Evolutionary conservation across 23 tunicate species (phyloP).

Genomic region (Aplidium turbinatum): DNA sequence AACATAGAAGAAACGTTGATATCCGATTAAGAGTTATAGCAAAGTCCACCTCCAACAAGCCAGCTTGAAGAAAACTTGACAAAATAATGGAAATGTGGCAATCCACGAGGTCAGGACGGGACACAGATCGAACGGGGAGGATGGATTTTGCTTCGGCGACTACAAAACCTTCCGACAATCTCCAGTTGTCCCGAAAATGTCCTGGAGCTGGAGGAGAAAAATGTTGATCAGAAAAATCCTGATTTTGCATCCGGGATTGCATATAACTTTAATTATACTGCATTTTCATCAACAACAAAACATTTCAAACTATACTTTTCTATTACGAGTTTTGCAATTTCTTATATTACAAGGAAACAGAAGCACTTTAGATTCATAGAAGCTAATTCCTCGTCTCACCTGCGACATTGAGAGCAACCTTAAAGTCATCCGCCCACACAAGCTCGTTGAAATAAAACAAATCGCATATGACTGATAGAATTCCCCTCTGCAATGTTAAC

Average conservation of each 20-base stretch:
- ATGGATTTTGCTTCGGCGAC: constrained; percentile 73
- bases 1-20: too few relatives aligned
- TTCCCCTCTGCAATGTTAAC: constrained; percentile 66
- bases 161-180: constrained; percentile 63
- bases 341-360: too few relatives aligned
- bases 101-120: constrained; percentile 70
- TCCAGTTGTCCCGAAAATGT: constrained; percentile 82
- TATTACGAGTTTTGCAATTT: too few relatives aligned
- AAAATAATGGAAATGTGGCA: constrained; percentile 76
- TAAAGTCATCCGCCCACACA: constrained; percentile 52
- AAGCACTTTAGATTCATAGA: too few relatives aligned
- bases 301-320: too few relatives aligned
- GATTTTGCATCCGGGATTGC: too few relatives aligned
- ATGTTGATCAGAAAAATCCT: too few relatives aligned
- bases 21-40: too few relatives aligned
- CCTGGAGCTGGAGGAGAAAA: constrained; percentile 49
- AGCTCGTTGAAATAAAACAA: constrained; percentile 75
- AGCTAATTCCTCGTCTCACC: too few relatives aligned
- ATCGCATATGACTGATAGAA: constrained; percentile 38
- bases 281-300: too few relatives aligned
- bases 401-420: constrained; percentile 42
- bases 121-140: constrained; percentile 40
- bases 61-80: constrained; percentile 53
- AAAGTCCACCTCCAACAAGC: constrained; percentile 62
- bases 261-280: too few relatives aligned